Base-by-base conservation (phyloP, 2,888 invertebrate genomes). In the Rhaphigaster nebulosa region DNA sequence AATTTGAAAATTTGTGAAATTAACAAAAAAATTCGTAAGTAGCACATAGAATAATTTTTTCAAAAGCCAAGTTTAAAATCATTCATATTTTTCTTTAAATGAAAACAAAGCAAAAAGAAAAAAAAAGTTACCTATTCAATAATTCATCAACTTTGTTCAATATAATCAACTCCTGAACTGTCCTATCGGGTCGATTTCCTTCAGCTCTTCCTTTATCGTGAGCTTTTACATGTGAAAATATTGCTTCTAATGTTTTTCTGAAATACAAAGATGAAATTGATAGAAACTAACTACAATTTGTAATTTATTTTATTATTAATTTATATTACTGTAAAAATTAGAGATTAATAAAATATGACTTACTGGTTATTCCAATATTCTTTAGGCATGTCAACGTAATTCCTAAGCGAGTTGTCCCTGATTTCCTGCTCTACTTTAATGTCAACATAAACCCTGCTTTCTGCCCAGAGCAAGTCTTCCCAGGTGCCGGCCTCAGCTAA, bases 401-500 rank as follows among this genome's bases (percentile, higher is more conserved):
- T 93, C 92, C 94, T 95, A 50, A 95, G 93, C 91, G 95, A 94
- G 84, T 92, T 91, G 45, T 95, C 95, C 60, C 96, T 94, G 52
- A 97, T 94, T 94, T 97, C 97, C 91, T 95, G 96, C 93, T 99
- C 98, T 0, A 98, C 98, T 92, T 96, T 95, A 26, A 96, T 95
- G 93, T 98, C 98, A 91, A 98, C 96, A 93, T 97, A 95, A 0
- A 96, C 95, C 93, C 96, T 96, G 92, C 98, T 94, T 93, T 98
- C 96, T 1, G 98, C 97, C 99, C 99, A 99, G 50, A 99, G 94
- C 92, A 96, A 94, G 94, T 99, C 99, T 93, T 97, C 96, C 98
- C 98, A 99, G 50, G 96, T 96, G n/a, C 95, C 94, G 92, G 97
- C 96, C 23, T 96, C 96, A 0, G 96, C 95, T 70, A 98, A 94